phyloP scores from a whole-genome alignment of 2,113 vertebrate species.

The Galbula dea region DNA sequence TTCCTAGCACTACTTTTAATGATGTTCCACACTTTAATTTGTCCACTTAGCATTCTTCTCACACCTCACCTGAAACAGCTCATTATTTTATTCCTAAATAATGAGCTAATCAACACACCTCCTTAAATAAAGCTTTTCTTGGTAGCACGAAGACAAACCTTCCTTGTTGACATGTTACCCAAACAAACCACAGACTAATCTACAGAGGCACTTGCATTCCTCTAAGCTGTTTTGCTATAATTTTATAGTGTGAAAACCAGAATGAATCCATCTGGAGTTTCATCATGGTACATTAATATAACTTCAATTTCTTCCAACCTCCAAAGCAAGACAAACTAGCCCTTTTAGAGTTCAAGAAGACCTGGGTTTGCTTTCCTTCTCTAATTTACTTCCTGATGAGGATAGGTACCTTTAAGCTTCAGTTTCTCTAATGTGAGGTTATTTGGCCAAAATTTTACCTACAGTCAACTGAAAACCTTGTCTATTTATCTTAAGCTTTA shows the following conservation, averaged over 20 bases:
- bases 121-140: neutral
- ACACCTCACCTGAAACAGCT: neutral
- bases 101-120: neutral
- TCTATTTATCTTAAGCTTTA: neutral
- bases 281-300: neutral
- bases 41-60: neutral
- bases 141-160: neutral
- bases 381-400: neutral
- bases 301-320: neutral
- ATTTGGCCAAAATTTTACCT: neutral
- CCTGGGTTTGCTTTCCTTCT: neutral
- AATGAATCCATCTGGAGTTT: neutral
- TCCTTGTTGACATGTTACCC: neutral
- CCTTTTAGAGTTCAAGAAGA: neutral
- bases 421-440: neutral
- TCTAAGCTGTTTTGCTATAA: neutral
- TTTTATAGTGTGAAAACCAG: neutral
- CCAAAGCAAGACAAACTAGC: neutral
- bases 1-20: neutral
- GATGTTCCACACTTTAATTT: neutral
- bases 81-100: neutral
- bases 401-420: neutral
- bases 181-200: neutral
- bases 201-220: neutral
- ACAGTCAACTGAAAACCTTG: neutral